These are phyloP conservation scores for Puffinus mauretanicus DNA, from an alignment of 2,113 vertebrate genomes.

Conservation along the genomic window DNA sequence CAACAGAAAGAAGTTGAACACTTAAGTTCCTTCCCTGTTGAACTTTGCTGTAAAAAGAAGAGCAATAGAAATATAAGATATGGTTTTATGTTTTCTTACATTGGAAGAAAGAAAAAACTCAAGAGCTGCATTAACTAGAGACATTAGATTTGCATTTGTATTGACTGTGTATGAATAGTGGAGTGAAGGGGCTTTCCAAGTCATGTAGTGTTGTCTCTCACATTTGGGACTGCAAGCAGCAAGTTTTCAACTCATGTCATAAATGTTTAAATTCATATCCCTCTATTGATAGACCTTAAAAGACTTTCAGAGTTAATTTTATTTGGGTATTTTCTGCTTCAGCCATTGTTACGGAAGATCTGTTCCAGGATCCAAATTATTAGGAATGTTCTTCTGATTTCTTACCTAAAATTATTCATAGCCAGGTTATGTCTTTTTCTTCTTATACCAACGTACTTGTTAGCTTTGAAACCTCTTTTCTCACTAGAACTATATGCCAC, in stretches of 20 bases:
- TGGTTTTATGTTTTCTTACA: neutral
- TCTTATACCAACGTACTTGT: neutral
- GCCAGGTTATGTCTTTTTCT: neutral
- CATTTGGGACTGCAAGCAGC: neutral
- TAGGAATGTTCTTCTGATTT: neutral
- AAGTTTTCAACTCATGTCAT: neutral
- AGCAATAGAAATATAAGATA: neutral
- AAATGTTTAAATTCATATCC: neutral
- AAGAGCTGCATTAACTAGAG: neutral
- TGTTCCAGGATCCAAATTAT: neutral
- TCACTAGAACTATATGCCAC: neutral
- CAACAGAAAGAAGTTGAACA: neutral
- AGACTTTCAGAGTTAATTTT: neutral
- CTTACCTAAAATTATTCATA: neutral
- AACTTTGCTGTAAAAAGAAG: neutral
- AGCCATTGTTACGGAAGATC: neutral
- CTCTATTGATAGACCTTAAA: neutral
- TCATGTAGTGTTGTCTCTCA: neutral
- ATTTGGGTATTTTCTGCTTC: neutral
- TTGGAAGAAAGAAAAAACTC: neutral
- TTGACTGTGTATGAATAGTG: neutral
- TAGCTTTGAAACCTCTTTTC: neutral
- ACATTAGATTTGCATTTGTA: neutral
- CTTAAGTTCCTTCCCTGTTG: neutral
- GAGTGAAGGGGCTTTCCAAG: neutral